Conservation (phyloP, 1,140 invertebrate species). For the Capitella teleta region DNA sequence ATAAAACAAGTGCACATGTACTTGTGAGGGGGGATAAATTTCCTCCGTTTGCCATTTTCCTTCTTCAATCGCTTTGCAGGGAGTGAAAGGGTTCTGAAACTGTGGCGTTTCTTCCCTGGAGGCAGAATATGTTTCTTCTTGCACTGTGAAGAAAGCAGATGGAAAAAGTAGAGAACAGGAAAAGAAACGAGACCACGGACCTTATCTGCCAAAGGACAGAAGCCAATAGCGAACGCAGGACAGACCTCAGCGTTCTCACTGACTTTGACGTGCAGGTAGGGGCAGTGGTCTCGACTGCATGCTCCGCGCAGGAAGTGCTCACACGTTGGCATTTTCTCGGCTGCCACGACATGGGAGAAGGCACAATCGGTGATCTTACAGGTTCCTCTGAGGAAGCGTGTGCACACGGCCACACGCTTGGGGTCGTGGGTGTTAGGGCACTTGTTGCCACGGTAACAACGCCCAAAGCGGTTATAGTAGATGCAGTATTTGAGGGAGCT, state of each 20-base stretch:
- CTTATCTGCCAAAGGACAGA: constrained; percentile 63
- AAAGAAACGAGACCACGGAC: constrained; percentile 44
- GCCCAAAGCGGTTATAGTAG: constrained; percentile 70
- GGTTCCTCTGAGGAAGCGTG: constrained; percentile 71
- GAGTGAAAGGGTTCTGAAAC: too few species aligned
- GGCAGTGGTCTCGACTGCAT: constrained; percentile 66
- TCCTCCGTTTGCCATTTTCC: too few species aligned
- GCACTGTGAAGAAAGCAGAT: too few species aligned
- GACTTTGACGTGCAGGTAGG: constrained; percentile 80
- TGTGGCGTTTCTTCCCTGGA: too few species aligned
- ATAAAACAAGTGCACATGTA: too few species aligned
- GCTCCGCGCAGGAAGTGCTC: constrained; percentile 72
- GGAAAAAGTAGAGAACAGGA: too few species aligned
- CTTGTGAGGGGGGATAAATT: too few species aligned
- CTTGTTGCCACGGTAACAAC: constrained; percentile 57
- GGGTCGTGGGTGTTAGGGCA: constrained; percentile 74
- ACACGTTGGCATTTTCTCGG: constrained; percentile 86
- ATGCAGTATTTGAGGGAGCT: too few species aligned
- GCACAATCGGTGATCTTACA: constrained; percentile 63
- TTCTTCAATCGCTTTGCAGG: too few species aligned
- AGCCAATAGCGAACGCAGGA: constrained; percentile 68
- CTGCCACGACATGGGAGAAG: constrained; percentile 69
- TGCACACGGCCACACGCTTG: constrained; percentile 70
- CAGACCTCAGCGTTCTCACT: constrained; percentile 67
- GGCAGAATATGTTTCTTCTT: too few species aligned